Percentiles rank a stretch among this genome's conserved stretches.
These are phyloP conservation scores for Phrynocephalus forsythii DNA, from an alignment of 2,797 vertebrate genomes.

Conservation along the genomic window DNA sequence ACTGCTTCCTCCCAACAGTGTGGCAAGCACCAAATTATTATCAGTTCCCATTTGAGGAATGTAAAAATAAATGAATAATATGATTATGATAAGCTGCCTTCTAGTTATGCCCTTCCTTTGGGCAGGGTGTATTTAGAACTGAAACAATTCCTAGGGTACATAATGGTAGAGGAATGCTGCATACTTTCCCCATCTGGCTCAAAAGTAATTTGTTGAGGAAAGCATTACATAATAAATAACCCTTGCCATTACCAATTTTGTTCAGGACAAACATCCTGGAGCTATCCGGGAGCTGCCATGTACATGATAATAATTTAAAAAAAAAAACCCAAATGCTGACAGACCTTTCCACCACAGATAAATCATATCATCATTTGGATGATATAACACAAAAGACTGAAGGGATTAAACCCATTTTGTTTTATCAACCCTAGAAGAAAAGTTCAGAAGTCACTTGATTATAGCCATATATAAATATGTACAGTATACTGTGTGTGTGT, in stretches of 20 bases:
- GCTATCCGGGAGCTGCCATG: neutral
- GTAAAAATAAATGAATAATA: no score
- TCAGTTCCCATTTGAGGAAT: no score
- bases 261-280: neutral
- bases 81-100: neutral
- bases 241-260: neutral
- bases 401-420: neutral
- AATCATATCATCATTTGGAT: neutral
- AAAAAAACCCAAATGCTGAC: neutral
- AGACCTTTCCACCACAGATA: neutral
- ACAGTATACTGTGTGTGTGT: no score
- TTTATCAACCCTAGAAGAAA: conserved; percentile 7
- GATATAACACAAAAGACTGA: neutral
- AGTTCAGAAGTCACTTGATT: conserved; percentile 23
- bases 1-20: neutral
- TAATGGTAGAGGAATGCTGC: neutral
- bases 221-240: neutral
- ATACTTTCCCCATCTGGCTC: neutral
- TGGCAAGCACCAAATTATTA: neutral
- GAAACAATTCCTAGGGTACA: neutral
- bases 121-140: neutral
- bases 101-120: neutral
- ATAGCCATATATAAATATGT: neutral
- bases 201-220: neutral
- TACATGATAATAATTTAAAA: neutral